A percentile compares a stretch with the other conserved stretches of the same genome.
phyloP scores from a whole-genome alignment of 2,888 invertebrate species.

The Trichopria drosophilae region DNA sequence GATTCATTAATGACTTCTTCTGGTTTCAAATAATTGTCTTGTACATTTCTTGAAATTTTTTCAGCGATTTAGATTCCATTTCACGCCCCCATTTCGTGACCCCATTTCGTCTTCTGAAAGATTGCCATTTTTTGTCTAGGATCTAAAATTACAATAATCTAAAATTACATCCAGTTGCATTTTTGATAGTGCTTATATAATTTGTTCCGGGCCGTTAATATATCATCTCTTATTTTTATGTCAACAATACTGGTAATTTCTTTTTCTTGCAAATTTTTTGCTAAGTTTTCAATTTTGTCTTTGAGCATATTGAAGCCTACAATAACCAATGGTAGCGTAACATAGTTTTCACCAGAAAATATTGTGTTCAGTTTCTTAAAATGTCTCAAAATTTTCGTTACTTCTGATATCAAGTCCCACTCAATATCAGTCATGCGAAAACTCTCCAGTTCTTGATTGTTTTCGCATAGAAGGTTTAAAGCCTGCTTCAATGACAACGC shows the following conservation, averaged over 20 bases:
- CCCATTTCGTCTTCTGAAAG: slow-evolving; percentile 2
- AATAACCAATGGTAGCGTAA: neutral
- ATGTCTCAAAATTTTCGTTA: neutral
- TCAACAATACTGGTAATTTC: neutral
- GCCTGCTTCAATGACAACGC: slow-evolving; percentile 2
- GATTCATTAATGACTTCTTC: neutral
- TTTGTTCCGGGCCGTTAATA: neutral
- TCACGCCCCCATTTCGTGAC: slow-evolving; percentile 1
- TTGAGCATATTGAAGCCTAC: neutral
- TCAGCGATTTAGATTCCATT: too few relatives aligned
- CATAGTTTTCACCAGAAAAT: neutral
- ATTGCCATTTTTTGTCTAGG: neutral
- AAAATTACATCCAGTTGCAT: slow-evolving; percentile 1
- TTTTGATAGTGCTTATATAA: slow-evolving; percentile 1
- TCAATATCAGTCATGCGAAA: neutral
- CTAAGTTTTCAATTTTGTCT: neutral
- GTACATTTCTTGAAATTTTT: neutral
- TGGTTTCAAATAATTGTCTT: neutral
- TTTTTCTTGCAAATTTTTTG: neutral
- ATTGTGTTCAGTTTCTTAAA: neutral
- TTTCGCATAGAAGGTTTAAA: neutral
- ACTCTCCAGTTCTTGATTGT: neutral
- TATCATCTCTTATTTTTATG: neutral
- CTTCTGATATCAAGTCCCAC: neutral
- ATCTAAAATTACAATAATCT: slow-evolving; percentile 1